A percentile compares a stretch with the other conserved stretches of the same genome.
Evolutionary conservation across 2,113 vertebrate species (phyloP).

Genomic region (Elgaria multicarinata): DNA sequence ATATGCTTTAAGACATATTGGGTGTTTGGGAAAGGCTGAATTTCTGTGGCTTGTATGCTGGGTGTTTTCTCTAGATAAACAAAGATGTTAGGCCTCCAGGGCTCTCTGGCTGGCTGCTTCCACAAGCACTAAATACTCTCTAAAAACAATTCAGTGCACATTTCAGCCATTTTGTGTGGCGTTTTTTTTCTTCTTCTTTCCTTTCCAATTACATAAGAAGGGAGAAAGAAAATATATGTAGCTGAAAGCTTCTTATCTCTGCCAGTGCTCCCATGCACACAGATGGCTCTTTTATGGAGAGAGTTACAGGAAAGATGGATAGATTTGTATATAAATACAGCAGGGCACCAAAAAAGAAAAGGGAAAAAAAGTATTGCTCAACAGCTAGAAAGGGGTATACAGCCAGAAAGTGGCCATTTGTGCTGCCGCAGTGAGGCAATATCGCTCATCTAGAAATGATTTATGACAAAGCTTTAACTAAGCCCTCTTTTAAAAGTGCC

Average conservation of each 20-base stretch:
- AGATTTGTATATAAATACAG: conserved; percentile 2
- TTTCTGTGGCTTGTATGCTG: neutral
- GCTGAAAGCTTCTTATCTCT: conserved; percentile 28
- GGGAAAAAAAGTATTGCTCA: neutral
- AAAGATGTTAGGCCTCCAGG: neutral
- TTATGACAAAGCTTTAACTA: neutral
- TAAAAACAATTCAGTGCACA: conserved; percentile 43
- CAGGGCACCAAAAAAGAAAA: too few relatives aligned
- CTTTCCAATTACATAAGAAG: conserved; percentile 30
- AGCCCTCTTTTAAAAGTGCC: neutral
- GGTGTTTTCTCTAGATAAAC: conserved; percentile 19
- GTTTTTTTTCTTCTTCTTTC: neutral
- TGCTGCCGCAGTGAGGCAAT: neutral
- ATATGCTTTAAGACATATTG: neutral
- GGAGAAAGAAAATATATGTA: conserved; percentile 30
- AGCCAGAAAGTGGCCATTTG: neutral
- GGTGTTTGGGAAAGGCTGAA: neutral
- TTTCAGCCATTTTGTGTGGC: neutral
- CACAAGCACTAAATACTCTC: conserved; percentile 32
- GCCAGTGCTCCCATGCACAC: conserved; percentile 7
- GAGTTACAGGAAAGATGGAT: conserved; percentile 5
- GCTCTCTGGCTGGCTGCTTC: conserved; percentile 19
- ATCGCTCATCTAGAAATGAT: conserved; percentile 4
- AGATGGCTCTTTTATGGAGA: conserved; percentile 23
- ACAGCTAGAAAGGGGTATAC: neutral